These are phyloP conservation scores for Coleophora deauratella DNA, from an alignment of 2,888 invertebrate species.

Conservation along the genomic window DNA sequence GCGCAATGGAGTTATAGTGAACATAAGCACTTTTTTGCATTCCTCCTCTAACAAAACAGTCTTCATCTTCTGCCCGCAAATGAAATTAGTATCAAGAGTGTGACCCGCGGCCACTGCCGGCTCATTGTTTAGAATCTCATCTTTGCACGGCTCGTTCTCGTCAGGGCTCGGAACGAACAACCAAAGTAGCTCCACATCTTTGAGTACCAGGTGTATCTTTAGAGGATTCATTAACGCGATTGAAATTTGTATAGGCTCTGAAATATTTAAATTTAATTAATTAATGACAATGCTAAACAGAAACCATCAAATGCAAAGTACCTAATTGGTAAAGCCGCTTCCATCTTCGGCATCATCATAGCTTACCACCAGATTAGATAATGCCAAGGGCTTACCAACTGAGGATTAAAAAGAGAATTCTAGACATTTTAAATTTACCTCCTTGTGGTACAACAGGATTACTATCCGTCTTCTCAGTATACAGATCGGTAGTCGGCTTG, in stretches of 20 bases:
- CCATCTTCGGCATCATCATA: too few species aligned
- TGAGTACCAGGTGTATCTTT: slow-evolving; percentile 80
- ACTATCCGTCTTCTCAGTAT: slow-evolving; percentile 78
- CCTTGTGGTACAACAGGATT: slow-evolving; percentile 83
- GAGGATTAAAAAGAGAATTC: too few species aligned
- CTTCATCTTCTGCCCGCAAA: slow-evolving; percentile 74
- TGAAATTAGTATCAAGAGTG: slow-evolving; percentile 44
- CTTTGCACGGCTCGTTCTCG: slow-evolving; percentile 28
- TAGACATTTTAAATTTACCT: too few species aligned
- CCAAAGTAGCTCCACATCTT: slow-evolving; percentile 84
- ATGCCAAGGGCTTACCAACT: too few species aligned
- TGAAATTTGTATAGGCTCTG: slow-evolving; percentile 87
- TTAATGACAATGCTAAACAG: too few species aligned
- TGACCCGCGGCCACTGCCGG: slow-evolving; percentile 41
- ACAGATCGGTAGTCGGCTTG: slow-evolving; percentile 84
- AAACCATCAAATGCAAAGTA: too few species aligned
- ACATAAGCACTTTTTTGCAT: slow-evolving; percentile 76
- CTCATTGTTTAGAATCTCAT: slow-evolving; percentile 41
- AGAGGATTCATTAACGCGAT: slow-evolving; percentile 84
- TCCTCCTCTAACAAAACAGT: slow-evolving; percentile 73
- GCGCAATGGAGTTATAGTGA: slow-evolving; percentile 82
- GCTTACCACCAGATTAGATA: too few species aligned
- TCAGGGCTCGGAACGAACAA: slow-evolving; percentile 57
- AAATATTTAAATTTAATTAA: slow-evolving; percentile 20
- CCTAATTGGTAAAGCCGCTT: too few species aligned